A percentile compares a stretch with the other conserved stretches of the same genome.
Conservation (phyloP, 1,140 invertebrate species). For the Ceratosolen solmsi region DNA sequence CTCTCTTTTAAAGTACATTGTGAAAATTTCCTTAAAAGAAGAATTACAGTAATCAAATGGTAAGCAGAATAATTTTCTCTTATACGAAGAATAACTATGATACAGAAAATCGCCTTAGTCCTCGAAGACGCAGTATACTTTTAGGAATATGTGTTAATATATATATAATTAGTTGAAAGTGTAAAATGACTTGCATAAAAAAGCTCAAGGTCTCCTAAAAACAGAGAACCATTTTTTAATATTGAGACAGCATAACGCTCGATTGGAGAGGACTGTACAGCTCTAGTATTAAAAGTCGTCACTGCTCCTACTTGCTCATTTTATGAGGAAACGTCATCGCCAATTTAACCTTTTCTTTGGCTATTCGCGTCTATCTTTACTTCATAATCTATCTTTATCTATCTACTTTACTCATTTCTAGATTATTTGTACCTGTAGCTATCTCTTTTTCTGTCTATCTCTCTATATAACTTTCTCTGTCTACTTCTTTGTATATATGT, state of each 20-base stretch:
- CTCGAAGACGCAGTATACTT: not conserved
- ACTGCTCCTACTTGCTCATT: constrained; percentile 58
- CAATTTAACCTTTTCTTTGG: constrained; percentile 52
- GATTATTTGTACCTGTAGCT: too few relatives aligned
- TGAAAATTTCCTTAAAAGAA: too few relatives aligned
- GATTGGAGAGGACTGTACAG: constrained; percentile 50
- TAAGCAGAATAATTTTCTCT: not conserved
- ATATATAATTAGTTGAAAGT: constrained; percentile 32
- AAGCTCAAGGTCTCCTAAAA: constrained; percentile 16
- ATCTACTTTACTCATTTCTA: not conserved
- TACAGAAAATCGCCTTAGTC: constrained; percentile 18
- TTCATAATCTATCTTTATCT: too few relatives aligned
- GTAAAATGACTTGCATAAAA: not conserved
- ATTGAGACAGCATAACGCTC: constrained; percentile 64
- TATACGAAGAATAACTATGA: constrained; percentile 25
- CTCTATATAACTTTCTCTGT: too few relatives aligned
- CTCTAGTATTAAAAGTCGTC: constrained; percentile 8
- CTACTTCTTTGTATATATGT: too few relatives aligned
- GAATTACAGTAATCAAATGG: not conserved
- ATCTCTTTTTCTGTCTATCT: too few relatives aligned
- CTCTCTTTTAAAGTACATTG: too few relatives aligned
- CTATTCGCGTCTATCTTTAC: too few relatives aligned
- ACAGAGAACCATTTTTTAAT: constrained; percentile 59
- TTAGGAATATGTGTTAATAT: too few relatives aligned
- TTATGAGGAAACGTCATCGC: constrained; percentile 65